A percentile compares a stretch with the other conserved stretches of the same genome.
phyloP scores from a whole-genome alignment of 1,140 invertebrate genomes.

The Drosophila erecta region DNA sequence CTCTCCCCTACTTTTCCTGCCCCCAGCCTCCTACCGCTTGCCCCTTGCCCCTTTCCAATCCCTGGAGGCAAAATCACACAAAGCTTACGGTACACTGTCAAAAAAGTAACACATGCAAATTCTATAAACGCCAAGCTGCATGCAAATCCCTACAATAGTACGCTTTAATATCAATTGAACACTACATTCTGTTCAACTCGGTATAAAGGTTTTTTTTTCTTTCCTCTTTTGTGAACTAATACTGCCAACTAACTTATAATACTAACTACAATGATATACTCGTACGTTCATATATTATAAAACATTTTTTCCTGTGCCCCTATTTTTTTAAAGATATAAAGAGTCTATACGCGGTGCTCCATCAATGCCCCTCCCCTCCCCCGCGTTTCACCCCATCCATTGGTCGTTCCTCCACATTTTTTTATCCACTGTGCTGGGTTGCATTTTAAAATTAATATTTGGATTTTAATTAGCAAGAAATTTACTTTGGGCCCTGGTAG shows the following conservation, averaged over 20 bases:
- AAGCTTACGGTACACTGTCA: slow-evolving; percentile 16
- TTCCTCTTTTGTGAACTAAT: too few relatives aligned
- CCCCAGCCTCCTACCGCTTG: neutral
- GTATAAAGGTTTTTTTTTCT: too few relatives aligned
- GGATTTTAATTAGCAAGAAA: slow-evolving; percentile 83
- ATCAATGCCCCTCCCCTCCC: slow-evolving; percentile 13
- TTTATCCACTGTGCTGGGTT: slow-evolving; percentile 47
- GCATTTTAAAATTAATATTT: slow-evolving; percentile 83
- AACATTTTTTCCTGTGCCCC: neutral
- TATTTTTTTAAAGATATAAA: neutral
- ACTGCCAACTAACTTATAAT: too few relatives aligned
- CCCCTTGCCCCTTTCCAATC: slow-evolving; percentile 18
- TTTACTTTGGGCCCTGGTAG: slow-evolving; percentile 77
- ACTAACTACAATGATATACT: too few relatives aligned
- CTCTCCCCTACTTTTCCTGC: slow-evolving; percentile 3
- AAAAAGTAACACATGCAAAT: neutral
- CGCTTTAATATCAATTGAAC: too few relatives aligned
- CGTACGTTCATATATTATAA: too few relatives aligned
- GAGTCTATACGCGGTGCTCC: slow-evolving; percentile 22
- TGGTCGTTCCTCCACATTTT: slow-evolving; percentile 7
- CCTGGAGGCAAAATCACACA: slow-evolving; percentile 47
- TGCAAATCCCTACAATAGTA: too few relatives aligned
- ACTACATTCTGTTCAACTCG: too few relatives aligned
- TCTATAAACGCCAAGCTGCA: neutral
- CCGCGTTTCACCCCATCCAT: neutral